phyloP scores from a whole-genome alignment of 2,888 invertebrate species.

The Nomada hirtipes region DNA sequence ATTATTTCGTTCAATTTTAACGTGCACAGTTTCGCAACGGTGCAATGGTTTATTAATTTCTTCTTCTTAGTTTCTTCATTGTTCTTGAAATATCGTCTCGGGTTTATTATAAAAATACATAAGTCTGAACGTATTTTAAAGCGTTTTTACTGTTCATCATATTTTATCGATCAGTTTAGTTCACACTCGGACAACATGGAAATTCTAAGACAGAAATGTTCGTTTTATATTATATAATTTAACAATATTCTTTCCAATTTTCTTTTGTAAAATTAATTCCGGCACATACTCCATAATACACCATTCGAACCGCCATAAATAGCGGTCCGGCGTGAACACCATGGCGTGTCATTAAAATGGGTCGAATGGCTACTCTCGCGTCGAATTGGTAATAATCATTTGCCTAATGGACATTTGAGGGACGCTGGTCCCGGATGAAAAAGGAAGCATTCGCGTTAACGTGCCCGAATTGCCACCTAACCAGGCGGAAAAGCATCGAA shows the following conservation, averaged over 20 bases:
- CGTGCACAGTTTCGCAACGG: too few species aligned
- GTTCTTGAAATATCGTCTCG: too few species aligned
- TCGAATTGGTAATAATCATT: slow-evolving; percentile 65
- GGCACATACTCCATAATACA: slow-evolving; percentile 8
- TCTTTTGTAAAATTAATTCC: background rate
- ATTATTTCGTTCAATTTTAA: background rate
- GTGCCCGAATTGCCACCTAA: slow-evolving; percentile 3
- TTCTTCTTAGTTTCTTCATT: too few species aligned
- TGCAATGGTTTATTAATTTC: too few species aligned
- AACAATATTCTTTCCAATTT: background rate
- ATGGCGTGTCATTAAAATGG: slow-evolving; percentile 22
- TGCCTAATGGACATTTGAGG: slow-evolving; percentile 70
- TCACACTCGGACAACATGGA: too few species aligned
- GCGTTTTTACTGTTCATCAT: too few species aligned
- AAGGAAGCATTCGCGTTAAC: slow-evolving; percentile 11
- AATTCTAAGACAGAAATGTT: too few species aligned
- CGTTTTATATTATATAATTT: background rate
- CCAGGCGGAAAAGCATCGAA: background rate
- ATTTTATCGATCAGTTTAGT: too few species aligned
- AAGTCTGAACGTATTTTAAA: too few species aligned
- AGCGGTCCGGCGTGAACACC: slow-evolving; percentile 15
- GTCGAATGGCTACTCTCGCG: slow-evolving; percentile 13
- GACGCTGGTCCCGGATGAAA: background rate
- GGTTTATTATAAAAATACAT: too few species aligned
- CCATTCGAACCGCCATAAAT: slow-evolving; percentile 45